A percentile compares a stretch with the other conserved stretches of the same genome.
These are phyloP conservation scores for Nibea albiflora DNA, from an alignment of 2,113 vertebrate genomes.

Conservation along the genomic window DNA sequence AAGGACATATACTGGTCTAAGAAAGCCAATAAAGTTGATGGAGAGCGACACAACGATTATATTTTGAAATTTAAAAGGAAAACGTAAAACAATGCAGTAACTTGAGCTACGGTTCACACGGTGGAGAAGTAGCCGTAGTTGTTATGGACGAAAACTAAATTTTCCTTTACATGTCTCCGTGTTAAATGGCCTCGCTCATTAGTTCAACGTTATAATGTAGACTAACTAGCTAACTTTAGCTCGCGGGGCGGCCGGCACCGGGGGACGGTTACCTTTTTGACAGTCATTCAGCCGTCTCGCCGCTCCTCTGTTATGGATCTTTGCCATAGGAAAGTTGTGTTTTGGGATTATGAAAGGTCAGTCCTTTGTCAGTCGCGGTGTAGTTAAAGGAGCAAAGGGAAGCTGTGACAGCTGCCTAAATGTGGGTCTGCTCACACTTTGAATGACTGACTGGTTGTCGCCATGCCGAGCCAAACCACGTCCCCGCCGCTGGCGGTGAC, in stretches of 20 bases:
- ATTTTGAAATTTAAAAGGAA: constrained; percentile 38
- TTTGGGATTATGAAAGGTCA: not conserved
- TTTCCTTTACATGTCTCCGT: too few species aligned
- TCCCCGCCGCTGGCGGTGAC: constrained; percentile 27
- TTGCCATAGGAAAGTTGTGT: not conserved
- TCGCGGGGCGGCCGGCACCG: too few species aligned
- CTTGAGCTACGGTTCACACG: not conserved
- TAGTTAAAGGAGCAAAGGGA: not conserved
- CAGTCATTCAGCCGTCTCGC: not conserved
- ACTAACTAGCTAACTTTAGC: not conserved
- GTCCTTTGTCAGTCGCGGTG: not conserved
- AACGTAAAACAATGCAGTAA: fast-evolving
- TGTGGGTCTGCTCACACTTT: not conserved
- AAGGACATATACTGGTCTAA: not conserved
- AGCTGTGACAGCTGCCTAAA: constrained; percentile 14
- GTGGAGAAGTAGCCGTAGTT: not conserved
- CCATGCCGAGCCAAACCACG: constrained; percentile 32
- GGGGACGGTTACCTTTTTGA: not conserved
- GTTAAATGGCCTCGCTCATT: not conserved
- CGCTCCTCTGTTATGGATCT: constrained; percentile 8
- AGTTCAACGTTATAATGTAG: not conserved
- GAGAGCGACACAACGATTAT: fast-evolving
- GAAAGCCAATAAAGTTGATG: not conserved
- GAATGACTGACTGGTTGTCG: constrained; percentile 8
- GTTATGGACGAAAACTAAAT: not conserved